These are phyloP conservation scores for Helicolenus hilgendorfi DNA, from an alignment of 2,797 vertebrate genomes.

Conservation along the genomic window DNA sequence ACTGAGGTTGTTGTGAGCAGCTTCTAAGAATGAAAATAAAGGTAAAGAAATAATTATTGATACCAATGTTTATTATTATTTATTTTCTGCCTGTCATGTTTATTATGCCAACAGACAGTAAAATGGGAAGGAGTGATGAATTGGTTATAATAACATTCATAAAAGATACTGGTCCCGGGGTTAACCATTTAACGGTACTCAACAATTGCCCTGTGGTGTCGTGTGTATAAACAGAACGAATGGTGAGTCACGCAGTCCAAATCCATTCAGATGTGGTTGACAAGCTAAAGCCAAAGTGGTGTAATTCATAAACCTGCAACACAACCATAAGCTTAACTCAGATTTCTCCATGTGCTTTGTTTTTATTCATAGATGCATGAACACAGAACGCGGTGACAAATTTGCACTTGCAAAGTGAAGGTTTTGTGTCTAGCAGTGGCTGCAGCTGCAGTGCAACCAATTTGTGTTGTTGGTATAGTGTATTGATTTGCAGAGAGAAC, in stretches of 20 bases:
- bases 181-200: neutral
- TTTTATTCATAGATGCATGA: conserved; percentile 7
- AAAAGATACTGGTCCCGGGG: conserved; percentile 5
- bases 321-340: neutral
- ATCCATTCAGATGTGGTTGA: conserved; percentile 13
- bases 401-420: neutral
- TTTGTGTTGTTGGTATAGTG: conserved; percentile 3
- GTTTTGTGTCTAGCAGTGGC: conserved; percentile 6
- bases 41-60: neutral
- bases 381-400: neutral
- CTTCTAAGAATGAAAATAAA: neutral
- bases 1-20: neutral
- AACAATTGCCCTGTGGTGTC: neutral
- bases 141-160: neutral
- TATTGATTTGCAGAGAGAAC: conserved; percentile 27
- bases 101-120: neutral
- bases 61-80: neutral
- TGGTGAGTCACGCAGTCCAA: neutral
- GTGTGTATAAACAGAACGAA: neutral
- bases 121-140: conserved; percentile 8
- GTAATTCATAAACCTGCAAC: neutral
- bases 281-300: neutral
- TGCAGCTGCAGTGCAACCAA: neutral
- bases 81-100: neutral
- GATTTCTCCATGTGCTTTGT: neutral